These are phyloP conservation scores for Tuta absoluta DNA, from an alignment of 2,888 invertebrate genomes.

Conservation along the genomic window DNA sequence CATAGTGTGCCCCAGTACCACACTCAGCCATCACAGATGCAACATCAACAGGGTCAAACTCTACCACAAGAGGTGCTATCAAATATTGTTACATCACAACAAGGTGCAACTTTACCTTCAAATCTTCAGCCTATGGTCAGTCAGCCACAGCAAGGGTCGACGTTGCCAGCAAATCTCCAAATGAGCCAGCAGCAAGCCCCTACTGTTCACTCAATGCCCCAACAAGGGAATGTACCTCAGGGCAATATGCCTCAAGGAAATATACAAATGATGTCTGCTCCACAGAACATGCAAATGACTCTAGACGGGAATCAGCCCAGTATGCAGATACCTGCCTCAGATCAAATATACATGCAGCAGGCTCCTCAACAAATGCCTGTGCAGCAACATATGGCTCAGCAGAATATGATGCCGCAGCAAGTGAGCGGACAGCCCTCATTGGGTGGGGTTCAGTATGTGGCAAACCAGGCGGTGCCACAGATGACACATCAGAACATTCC, in stretches of 20 bases:
- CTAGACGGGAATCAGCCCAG: conserved; percentile 79
- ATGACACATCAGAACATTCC: conserved; percentile 78
- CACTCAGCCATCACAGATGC: conserved; percentile 68
- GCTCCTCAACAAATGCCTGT: conserved; percentile 70
- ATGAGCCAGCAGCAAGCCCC: conserved; percentile 75
- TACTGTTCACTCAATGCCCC: conserved; percentile 70
- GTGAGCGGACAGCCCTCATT: conserved; percentile 73
- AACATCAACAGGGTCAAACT: conserved; percentile 69
- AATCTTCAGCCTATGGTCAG: conserved; percentile 73
- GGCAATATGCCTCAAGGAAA: conserved; percentile 81
- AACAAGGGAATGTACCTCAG: conserved; percentile 81
- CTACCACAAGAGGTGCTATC: conserved; percentile 76
- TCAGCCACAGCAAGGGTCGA: conserved; percentile 78
- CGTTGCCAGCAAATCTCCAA: conserved; percentile 82
- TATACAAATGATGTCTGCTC: conserved; percentile 80
- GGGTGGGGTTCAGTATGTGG: conserved; percentile 70
- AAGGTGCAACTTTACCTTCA: conserved; percentile 72
- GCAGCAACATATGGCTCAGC: conserved; percentile 72
- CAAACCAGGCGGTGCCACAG: conserved; percentile 66
- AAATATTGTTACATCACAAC: conserved; percentile 75
- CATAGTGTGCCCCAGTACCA: conserved; percentile 78
- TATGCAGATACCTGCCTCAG: conserved; percentile 80
- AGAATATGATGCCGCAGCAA: conserved; percentile 72
- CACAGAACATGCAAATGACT: conserved; percentile 80
- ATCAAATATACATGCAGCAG: conserved; percentile 76